Percentiles rank a stretch among this genome's conserved stretches.
Evolutionary conservation across 2,113 vertebrate species (phyloP).

Genomic region (Pelvicachromis taeniatus): DNA sequence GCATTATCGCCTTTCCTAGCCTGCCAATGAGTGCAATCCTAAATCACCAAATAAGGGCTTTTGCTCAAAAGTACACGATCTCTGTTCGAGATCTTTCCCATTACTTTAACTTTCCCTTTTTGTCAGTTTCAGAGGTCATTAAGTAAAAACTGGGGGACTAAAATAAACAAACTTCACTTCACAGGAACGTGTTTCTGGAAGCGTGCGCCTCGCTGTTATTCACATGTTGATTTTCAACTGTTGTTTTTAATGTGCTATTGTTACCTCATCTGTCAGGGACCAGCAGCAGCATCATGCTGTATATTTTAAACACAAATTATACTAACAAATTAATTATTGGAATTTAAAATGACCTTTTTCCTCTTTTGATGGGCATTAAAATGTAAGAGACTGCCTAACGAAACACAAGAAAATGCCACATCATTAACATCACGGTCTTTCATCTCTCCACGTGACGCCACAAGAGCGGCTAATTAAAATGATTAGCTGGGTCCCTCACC

Average conservation of each 20-base stretch:
- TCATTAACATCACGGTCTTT: neutral
- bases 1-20: neutral
- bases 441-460: neutral
- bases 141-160: neutral
- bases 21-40: neutral
- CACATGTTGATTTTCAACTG: neutral
- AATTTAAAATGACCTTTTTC: neutral
- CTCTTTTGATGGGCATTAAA: neutral
- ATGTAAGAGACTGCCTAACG: neutral
- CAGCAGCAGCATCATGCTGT: neutral
- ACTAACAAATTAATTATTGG: neutral
- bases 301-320: neutral
- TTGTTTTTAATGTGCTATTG: neutral
- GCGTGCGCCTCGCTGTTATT: neutral
- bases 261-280: neutral
- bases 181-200: neutral
- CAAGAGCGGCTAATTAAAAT: slow-evolving; percentile 49
- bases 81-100: neutral
- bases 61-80: neutral
- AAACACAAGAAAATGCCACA: neutral
- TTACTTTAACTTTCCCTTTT: neutral
- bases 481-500: slow-evolving; percentile 28
- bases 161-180: neutral
- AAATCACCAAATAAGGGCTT: neutral
- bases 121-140: neutral